Evolutionary conservation across 2,113 vertebrate genomes (phyloP), one percentile per base, ranked within the genome.

Genomic region (Psettodes erumei): DNA sequence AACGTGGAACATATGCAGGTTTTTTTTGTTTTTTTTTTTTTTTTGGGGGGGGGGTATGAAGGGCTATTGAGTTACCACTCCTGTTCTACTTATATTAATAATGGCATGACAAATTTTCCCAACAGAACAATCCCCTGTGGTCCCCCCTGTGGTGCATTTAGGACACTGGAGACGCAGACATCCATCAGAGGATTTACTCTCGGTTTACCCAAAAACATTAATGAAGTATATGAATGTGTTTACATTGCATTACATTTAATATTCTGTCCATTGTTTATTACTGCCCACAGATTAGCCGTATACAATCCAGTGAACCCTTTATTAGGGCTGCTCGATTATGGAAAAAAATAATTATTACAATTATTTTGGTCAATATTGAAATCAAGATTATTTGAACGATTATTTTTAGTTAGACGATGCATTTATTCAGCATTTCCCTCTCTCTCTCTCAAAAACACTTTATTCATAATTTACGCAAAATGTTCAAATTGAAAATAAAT

Each of bases 1-100:
- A 88, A 89, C 77, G 86, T 75, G 56, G 66, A 75, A 82, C 86
- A 89, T 81, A 79, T 73, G 74, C 61, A 8, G 6, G 21, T 35
- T 19, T 23, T 73, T 45, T 72, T 59, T 43, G 47, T 55, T 56
- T 71, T 63, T n/a, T n/a, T n/a, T n/a, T n/a, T n/a, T n/a, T n/a
- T n/a, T n/a, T n/a, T n/a, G n/a, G n/a, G n/a, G n/a, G n/a, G n/a
- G n/a, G n/a, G n/a, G n/a, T 25, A 82, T 59, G 45, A 75, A 15
- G 30, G 53, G 65, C 43, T 71, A 77, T 85, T n/a, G 54, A 60
- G 42, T 87, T 85, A 71, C 83, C 45, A 18, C 55, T 80, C 21
- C 32, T 32, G 21, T 60, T 67, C 28, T 37, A 65, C 74, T 65
- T 65, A 75, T 72, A n/a, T n/a, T n/a, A 84, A 83, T 42, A 85